Conservation (phyloP, 92 coral and sea anemone species). For the Pocillopora meandrina region DNA sequence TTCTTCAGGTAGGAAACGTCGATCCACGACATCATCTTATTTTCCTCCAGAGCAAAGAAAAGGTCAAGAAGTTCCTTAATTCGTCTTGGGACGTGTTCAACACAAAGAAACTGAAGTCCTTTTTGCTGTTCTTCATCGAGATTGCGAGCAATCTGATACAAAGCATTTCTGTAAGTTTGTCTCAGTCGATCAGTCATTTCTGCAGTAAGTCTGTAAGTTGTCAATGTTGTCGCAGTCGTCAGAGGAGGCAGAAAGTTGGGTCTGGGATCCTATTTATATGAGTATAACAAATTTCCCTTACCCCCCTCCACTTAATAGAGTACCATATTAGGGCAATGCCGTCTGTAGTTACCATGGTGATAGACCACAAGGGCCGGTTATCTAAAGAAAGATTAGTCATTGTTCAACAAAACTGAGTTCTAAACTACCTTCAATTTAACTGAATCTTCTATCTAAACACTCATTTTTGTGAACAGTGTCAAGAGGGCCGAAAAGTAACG, state of each 20-base stretch:
- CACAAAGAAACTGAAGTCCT: neutral
- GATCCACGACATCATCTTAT: slow-evolving; percentile 7
- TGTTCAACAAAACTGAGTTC: too few relatives aligned
- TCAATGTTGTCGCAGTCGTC: neutral
- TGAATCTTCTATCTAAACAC: too few relatives aligned
- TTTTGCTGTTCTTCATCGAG: neutral
- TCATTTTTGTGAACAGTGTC: too few relatives aligned
- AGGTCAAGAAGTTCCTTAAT: neutral
- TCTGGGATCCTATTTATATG: neutral
- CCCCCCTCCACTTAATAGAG: too few relatives aligned
- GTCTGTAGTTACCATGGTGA: too few relatives aligned
- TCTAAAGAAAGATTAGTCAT: too few relatives aligned
- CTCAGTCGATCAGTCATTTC: neutral
- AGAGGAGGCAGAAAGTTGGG: neutral
- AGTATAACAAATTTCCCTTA: too few relatives aligned
- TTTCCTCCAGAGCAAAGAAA: neutral
- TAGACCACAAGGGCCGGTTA: too few relatives aligned
- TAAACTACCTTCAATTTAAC: too few relatives aligned
- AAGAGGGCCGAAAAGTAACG: too few relatives aligned
- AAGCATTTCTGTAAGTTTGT: neutral
- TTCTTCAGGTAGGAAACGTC: slow-evolving; percentile 14
- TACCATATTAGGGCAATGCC: too few relatives aligned
- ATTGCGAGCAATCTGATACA: neutral
- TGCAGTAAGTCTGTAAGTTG: too few relatives aligned
- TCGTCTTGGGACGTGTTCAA: neutral